These are phyloP conservation scores for Limnephilus lunatus DNA, from an alignment of 2,888 invertebrate species.

Conservation along the genomic window DNA sequence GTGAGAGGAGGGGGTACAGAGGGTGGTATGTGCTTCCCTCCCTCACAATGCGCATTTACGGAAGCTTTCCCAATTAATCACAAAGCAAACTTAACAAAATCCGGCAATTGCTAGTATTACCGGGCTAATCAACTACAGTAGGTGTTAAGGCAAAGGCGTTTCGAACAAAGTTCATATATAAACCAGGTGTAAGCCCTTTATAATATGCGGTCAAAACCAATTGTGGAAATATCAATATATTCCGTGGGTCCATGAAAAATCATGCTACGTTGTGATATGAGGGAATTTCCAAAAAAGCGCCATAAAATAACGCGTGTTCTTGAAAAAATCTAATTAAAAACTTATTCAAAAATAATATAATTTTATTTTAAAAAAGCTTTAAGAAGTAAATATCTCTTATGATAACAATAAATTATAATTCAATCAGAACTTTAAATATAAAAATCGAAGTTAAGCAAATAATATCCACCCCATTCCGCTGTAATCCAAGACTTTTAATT, in stretches of 20 bases:
- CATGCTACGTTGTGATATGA: background rate
- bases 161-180: background rate
- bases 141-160: background rate
- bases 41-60: conserved; percentile 22
- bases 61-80: background rate
- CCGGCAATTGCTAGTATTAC: background rate
- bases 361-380: background rate
- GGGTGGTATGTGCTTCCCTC: background rate
- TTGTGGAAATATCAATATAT: background rate
- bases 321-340: no score
- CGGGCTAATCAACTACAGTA: background rate
- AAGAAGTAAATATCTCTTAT: no score
- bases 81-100: background rate
- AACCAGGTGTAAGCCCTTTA: background rate
- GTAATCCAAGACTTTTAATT: background rate
- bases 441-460: background rate
- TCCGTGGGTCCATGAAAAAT: background rate
- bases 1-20: background rate
- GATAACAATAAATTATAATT: no score
- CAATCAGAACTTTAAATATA: no score
- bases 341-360: no score
- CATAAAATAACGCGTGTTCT: background rate
- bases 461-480: background rate
- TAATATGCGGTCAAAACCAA: background rate
- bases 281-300: no score